Percentiles rank a stretch among this genome's conserved stretches.
phyloP scores from a whole-genome alignment of 2,113 vertebrate species.

The Aegotheles bennettii region DNA sequence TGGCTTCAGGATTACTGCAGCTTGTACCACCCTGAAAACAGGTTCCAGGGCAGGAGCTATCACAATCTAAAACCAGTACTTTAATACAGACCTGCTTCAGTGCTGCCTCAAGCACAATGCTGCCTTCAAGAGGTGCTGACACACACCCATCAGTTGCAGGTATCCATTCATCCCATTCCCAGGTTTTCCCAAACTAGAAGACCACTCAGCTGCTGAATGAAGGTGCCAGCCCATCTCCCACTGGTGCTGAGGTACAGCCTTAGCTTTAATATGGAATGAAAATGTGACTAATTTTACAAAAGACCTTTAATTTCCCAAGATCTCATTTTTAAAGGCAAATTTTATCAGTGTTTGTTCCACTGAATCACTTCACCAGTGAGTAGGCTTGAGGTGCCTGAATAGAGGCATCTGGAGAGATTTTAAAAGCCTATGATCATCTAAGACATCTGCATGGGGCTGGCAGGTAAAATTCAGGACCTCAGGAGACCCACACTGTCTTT shows the following conservation, averaged over 20 bases:
- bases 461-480: background rate
- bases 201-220: background rate
- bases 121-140: background rate
- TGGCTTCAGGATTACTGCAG: background rate
- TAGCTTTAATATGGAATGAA: background rate
- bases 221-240: background rate
- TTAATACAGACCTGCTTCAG: background rate
- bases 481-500: background rate
- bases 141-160: background rate
- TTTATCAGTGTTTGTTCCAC: background rate
- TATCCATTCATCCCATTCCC: background rate
- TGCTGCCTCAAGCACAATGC: background rate
- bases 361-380: background rate
- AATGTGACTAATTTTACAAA: background rate
- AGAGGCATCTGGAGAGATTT: background rate
- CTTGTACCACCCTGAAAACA: background rate
- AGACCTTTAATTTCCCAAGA: background rate
- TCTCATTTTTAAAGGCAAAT: background rate
- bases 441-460: background rate
- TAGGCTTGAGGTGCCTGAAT: background rate
- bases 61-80: background rate
- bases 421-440: background rate
- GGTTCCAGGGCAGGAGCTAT: background rate
- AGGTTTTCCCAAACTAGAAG: background rate
- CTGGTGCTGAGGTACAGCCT: background rate